These are phyloP conservation scores for Anas bernieri DNA, from an alignment of 2,797 vertebrate species.

Conservation along the genomic window DNA sequence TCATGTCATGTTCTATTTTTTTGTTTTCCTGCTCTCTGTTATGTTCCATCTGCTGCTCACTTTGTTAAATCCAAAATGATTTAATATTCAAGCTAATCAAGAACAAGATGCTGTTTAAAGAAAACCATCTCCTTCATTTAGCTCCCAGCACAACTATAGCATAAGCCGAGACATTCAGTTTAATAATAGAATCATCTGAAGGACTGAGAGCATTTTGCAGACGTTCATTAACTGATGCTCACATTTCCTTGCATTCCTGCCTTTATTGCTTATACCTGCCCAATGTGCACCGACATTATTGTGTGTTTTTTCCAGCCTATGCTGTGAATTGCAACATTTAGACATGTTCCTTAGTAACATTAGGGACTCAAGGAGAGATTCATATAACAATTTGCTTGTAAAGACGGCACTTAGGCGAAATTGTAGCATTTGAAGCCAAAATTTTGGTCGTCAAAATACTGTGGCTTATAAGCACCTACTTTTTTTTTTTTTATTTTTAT, in stretches of 20 bases:
- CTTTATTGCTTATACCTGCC: background rate
- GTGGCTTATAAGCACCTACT: background rate
- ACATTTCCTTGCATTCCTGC: background rate
- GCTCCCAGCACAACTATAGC: background rate
- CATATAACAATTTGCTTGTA: background rate
- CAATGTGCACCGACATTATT: background rate
- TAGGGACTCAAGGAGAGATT: background rate
- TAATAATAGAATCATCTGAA: background rate
- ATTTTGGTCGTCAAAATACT: background rate
- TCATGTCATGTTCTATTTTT: background rate
- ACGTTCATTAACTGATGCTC: background rate
- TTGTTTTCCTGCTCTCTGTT: background rate
- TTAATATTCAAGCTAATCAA: slow-evolving; percentile 12
- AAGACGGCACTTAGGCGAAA: background rate
- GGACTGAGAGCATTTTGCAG: background rate
- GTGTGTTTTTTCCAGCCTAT: background rate
- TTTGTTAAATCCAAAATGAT: background rate
- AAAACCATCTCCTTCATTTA: background rate
- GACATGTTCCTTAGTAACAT: background rate
- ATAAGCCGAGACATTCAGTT: background rate
- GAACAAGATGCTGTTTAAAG: background rate
- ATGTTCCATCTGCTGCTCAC: background rate
- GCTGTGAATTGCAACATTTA: background rate
- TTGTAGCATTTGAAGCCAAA: background rate
- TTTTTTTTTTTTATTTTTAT: background rate